phyloP scores from a whole-genome alignment of 1,140 invertebrate genomes.

The Thrips palmi region DNA sequence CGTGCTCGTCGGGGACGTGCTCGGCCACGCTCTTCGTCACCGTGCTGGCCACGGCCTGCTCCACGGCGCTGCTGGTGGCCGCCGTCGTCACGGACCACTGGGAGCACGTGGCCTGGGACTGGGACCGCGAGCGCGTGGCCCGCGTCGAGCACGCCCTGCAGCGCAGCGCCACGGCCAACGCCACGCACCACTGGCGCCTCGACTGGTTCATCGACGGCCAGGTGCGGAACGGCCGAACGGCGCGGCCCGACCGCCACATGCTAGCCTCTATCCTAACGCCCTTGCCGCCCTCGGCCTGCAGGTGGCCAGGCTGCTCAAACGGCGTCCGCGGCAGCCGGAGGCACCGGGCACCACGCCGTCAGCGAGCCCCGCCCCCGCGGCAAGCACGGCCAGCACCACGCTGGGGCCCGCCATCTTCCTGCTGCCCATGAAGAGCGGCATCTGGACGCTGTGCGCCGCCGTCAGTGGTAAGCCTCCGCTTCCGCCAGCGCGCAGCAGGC shows the following conservation, averaged over 20 bases:
- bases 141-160: constrained; percentile 10
- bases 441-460: constrained; percentile 68
- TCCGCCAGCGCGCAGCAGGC: too few species aligned
- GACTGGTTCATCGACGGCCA: constrained; percentile 24
- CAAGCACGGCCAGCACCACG: constrained; percentile 16
- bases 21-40: constrained; percentile 25
- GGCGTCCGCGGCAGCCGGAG: too few species aligned
- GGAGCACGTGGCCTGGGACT: constrained; percentile 64
- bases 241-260: too few species aligned
- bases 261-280: too few species aligned
- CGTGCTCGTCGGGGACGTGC: too few species aligned
- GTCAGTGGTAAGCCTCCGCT: constrained; percentile 44
- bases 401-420: constrained; percentile 35
- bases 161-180: constrained; percentile 10
- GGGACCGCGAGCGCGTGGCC: constrained; percentile 25
- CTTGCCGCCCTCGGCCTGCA: too few species aligned
- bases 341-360: too few species aligned
- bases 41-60: constrained; percentile 32
- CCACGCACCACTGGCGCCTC: constrained; percentile 1
- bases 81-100: constrained; percentile 74
- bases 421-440: constrained; percentile 68
- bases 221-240: constrained; percentile 40
- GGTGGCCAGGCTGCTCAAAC: too few species aligned
- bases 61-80: constrained; percentile 56
- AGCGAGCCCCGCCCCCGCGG: too few species aligned